Percentiles rank a stretch among this genome's conserved stretches.
Conservation (phyloP, 2,888 invertebrate species). For the Brassicogethes aeneus region DNA sequence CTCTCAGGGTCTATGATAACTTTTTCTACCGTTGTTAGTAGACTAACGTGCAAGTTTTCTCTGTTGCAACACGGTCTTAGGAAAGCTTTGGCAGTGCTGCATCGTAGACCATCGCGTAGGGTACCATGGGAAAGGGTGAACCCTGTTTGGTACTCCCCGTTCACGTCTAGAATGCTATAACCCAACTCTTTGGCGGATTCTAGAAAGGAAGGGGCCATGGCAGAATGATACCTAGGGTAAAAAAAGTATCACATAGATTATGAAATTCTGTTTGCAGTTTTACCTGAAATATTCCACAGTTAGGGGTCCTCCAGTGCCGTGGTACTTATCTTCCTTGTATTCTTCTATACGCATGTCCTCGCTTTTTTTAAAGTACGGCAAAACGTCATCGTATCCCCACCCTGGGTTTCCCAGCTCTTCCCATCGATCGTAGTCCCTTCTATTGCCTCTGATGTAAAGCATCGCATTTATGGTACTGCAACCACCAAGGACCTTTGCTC, state of each 20-base stretch:
- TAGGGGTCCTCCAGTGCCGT: slow-evolving; percentile 63
- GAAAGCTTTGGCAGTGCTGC: slow-evolving; percentile 78
- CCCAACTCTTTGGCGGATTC: slow-evolving; percentile 62
- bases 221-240: slow-evolving; percentile 50
- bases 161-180: slow-evolving; percentile 61
- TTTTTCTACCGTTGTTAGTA: slow-evolving; percentile 59
- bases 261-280: too few relatives aligned
- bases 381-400: slow-evolving; percentile 68
- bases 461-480: slow-evolving; percentile 82
- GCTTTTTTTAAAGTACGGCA: slow-evolving; percentile 71
- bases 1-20: slow-evolving; percentile 52
- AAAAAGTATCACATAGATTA: neutral
- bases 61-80: slow-evolving; percentile 50
- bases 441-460: slow-evolving; percentile 80
- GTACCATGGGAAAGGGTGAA: slow-evolving; percentile 72
- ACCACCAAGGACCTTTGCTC: slow-evolving; percentile 73
- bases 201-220: slow-evolving; percentile 59
- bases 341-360: slow-evolving; percentile 67
- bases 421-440: slow-evolving; percentile 81
- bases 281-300: slow-evolving; percentile 63
- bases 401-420: slow-evolving; percentile 61
- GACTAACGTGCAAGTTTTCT: slow-evolving; percentile 63
- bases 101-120: slow-evolving; percentile 65
- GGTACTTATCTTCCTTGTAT: slow-evolving; percentile 51
- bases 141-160: slow-evolving; percentile 71